phyloP scores from a whole-genome alignment of 2,888 invertebrate genomes.

The Zeuzera pyrina region DNA sequence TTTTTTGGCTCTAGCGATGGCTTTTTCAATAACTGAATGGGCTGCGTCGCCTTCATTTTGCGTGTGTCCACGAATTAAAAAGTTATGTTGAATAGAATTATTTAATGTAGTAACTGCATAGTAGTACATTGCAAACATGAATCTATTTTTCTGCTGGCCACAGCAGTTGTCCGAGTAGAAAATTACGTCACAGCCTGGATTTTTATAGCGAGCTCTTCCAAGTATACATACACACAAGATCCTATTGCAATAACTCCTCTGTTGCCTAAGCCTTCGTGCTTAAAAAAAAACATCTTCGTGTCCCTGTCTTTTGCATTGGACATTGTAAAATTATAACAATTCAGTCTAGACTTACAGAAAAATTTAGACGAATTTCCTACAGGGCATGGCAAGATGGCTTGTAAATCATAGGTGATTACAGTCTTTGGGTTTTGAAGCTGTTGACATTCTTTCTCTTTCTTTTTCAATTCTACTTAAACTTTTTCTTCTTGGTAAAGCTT shows the following conservation, averaged over 20 bases:
- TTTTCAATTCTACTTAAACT: constrained; percentile 19
- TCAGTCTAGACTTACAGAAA: constrained; percentile 19
- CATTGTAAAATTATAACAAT: constrained; percentile 15
- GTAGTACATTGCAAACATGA: constrained; percentile 11
- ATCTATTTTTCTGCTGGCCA: constrained; percentile 12
- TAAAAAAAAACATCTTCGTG: constrained; percentile 15
- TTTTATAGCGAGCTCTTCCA: constrained; percentile 4
- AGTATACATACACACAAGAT: constrained; percentile 7
- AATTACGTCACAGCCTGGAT: constrained; percentile 11
- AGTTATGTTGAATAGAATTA: constrained; percentile 17
- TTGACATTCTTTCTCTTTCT: constrained; percentile 16
- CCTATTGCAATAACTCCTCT: constrained; percentile 20
- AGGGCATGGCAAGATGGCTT: constrained; percentile 27
- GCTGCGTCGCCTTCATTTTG: constrained; percentile 15
- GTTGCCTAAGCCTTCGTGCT: constrained; percentile 9
- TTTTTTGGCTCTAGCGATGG: constrained; percentile 16
- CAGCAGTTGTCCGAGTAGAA: constrained; percentile 11
- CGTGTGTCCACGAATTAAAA: too few relatives aligned
- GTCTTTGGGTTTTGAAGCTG: constrained; percentile 4
- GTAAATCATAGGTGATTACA: constrained; percentile 25
- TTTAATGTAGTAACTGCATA: constrained; percentile 10
- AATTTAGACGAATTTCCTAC: constrained; percentile 23
- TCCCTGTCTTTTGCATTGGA: constrained; percentile 11
- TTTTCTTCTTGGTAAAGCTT: constrained; percentile 15
- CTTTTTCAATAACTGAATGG: constrained; percentile 17